Conservation (phyloP, 2,113 vertebrate genomes). For the Larimichthys polyactis region DNA sequence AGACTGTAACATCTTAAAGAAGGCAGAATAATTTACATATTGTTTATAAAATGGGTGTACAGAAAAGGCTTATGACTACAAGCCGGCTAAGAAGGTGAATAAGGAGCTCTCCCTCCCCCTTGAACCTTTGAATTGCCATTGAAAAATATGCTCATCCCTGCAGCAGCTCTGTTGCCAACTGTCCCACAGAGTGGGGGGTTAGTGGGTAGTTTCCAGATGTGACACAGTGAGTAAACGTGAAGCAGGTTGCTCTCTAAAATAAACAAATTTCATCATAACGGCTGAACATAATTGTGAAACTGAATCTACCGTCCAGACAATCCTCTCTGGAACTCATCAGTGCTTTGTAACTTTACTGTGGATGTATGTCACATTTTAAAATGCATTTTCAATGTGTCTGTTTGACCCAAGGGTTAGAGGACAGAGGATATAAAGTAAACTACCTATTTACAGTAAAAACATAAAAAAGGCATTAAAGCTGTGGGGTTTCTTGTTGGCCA, state of each 20-base stretch:
- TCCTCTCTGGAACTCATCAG: background rate
- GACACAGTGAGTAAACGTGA: background rate
- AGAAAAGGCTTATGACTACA: background rate
- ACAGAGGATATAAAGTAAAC: conserved; percentile 17
- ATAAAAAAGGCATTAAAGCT: conserved; percentile 37
- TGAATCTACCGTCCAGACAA: background rate
- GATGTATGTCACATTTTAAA: background rate
- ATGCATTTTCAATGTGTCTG: conserved; percentile 17
- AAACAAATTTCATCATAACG: background rate
- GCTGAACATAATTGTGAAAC: background rate
- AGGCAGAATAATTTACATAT: conserved; percentile 31
- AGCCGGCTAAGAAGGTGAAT: conserved; percentile 4
- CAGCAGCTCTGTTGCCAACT: background rate
- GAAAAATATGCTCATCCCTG: conserved; percentile 8
- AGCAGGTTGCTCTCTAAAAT: background rate
- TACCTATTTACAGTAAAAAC: conserved; percentile 39
- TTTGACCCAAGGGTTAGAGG: conserved; percentile 8
- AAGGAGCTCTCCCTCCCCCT: background rate
- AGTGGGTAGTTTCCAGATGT: background rate
- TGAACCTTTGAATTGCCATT: background rate
- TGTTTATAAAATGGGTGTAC: conserved; percentile 23
- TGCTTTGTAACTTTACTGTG: background rate
- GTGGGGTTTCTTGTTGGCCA: conserved; percentile 35
- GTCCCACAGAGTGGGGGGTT: conserved; percentile 1
- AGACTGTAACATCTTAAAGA: conserved; percentile 17